A percentile compares a stretch with the other conserved stretches of the same genome.
Conservation (phyloP, 2,113 vertebrate genomes). For the Zosterops borbonicus region DNA sequence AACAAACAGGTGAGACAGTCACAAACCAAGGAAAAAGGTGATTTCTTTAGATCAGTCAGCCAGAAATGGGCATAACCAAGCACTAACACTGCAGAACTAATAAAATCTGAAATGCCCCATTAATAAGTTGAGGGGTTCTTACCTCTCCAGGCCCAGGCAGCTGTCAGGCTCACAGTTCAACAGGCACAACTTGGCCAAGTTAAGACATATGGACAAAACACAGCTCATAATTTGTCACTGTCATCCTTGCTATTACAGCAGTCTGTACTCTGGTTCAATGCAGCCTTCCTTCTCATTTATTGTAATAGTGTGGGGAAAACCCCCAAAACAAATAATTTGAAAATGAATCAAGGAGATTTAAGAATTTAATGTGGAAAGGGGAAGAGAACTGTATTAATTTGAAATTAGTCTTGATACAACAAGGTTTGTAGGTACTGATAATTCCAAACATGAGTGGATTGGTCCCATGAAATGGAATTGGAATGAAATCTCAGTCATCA, state of each 20-base stretch:
- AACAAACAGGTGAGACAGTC: neutral
- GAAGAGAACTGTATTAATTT: neutral
- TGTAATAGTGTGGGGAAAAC: accelerated
- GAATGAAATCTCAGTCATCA: neutral
- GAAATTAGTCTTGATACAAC: neutral
- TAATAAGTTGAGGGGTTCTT: neutral
- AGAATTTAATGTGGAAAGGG: neutral
- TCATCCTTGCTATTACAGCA: neutral
- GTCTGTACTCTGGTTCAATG: neutral
- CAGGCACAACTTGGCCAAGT: neutral
- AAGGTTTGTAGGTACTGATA: neutral
- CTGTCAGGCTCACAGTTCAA: neutral
- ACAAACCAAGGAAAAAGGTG: neutral
- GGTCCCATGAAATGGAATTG: neutral
- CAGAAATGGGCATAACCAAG: neutral
- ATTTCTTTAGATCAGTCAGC: neutral
- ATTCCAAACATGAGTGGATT: neutral
- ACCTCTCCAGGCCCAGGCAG: neutral
- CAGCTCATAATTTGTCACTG: neutral
- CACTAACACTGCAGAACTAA: neutral
- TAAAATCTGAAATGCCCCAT: neutral
- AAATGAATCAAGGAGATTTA: neutral
- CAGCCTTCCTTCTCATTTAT: neutral
- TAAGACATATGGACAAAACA: neutral
- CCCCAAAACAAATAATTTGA: neutral